These are phyloP conservation scores for Pionites leucogaster DNA, from an alignment of 2,113 vertebrate genomes.

Conservation along the genomic window DNA sequence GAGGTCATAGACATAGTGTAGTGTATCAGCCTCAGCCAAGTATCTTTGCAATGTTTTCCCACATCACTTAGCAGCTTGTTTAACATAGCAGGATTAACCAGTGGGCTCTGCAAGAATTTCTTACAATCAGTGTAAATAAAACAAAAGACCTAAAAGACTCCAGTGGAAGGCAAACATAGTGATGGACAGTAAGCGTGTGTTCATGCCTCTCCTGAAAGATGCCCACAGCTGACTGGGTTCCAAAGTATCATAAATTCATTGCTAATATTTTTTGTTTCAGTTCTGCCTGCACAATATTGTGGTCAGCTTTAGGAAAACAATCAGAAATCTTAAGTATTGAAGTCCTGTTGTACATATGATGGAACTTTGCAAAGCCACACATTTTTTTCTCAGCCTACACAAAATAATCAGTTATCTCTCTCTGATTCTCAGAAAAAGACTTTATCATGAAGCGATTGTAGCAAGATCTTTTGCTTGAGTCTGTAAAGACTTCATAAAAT, in stretches of 20 bases:
- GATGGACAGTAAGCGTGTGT: not conserved
- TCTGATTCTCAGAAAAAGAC: slow-evolving; percentile 8
- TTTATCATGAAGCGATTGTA: not conserved
- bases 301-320: not conserved
- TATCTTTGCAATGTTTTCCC: slow-evolving; percentile 32
- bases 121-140: not conserved
- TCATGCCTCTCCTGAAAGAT: not conserved
- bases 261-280: not conserved
- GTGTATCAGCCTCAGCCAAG: not conserved
- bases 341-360: not conserved
- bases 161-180: not conserved
- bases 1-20: not conserved
- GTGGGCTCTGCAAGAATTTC: slow-evolving; percentile 1
- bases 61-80: slow-evolving; percentile 24
- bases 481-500: not conserved
- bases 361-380: not conserved
- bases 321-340: not conserved
- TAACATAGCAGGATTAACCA: not conserved
- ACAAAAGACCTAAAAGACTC: not conserved
- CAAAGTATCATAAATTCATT: not conserved
- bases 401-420: not conserved
- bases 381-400: not conserved
- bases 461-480: not conserved
- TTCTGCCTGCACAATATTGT: not conserved
- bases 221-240: not conserved